phyloP scores from a whole-genome alignment of 2,888 invertebrate species.

The Escarpia spicata region DNA sequence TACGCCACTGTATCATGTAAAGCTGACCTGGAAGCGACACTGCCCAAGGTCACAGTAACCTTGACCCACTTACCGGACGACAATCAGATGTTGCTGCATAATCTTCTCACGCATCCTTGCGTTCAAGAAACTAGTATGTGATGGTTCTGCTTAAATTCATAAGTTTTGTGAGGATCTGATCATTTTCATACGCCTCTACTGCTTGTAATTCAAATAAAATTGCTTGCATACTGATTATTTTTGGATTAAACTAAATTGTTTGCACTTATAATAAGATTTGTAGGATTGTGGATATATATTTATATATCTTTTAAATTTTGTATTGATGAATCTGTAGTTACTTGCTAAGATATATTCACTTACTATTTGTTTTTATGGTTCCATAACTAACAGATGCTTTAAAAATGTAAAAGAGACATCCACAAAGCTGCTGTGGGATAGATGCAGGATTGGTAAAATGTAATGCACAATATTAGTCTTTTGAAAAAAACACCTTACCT shows the following conservation, averaged over 20 bases:
- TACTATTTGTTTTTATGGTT: background rate
- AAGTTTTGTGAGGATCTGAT: background rate
- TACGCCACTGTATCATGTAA: constrained; percentile 55
- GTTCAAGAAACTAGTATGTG: constrained; percentile 54
- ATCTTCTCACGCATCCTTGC: constrained; percentile 55
- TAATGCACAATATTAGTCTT: too few relatives aligned
- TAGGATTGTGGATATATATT: background rate
- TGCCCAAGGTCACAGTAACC: constrained; percentile 53
- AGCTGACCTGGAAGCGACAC: constrained; percentile 55
- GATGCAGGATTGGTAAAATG: too few relatives aligned
- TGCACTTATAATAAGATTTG: background rate
- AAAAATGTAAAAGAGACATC: background rate
- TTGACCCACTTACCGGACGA: constrained; percentile 49
- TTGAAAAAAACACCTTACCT: too few relatives aligned
- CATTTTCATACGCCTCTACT: too few relatives aligned
- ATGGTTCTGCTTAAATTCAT: background rate
- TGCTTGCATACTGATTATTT: background rate
- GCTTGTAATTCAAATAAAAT: background rate
- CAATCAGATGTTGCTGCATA: constrained; percentile 48
- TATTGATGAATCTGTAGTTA: background rate
- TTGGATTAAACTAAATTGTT: background rate
- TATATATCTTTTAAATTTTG: background rate
- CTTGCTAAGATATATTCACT: background rate
- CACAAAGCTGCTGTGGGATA: too few relatives aligned
- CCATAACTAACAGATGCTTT: background rate